Base-by-base conservation (phyloP, 2,888 invertebrate genomes). In the Pegoplata infirma region DNA sequence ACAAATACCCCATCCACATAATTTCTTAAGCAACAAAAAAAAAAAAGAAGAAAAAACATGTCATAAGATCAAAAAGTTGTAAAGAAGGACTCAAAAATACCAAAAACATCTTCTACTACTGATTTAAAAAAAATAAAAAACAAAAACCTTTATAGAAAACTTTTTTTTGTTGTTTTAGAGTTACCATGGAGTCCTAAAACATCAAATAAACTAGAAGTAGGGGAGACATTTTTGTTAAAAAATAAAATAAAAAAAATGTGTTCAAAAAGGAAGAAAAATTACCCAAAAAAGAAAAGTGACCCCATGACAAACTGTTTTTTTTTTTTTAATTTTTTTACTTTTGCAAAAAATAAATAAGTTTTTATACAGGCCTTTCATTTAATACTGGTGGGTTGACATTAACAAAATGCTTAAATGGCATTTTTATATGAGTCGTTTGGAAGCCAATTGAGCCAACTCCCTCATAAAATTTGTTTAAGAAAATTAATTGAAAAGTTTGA, bases 61-160 rank as follows among this genome's bases (percentile, higher is more conserved):
- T 56, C 64, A 61, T 61, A 66, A 78, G 53, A 78, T 78, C 74
- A 78, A 74, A 77, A 78, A 68, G 61, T 74, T 78, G 47, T 61
- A 61, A 77, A 75, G 25, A 53, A 73, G 40, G 56, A 73, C 72
- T 64, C 63, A 63, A 46, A 63, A 61, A 46, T 61, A 46, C 59
- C 16, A 17, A 63, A 21, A 56, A 72, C 36, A 63, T 55, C 25
- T 56, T 63, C 12, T 53, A 28, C 44, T 40, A 32, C 16, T 40
- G n/a, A n/a, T n/a, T n/a, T n/a, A 47, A 14, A 47, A 19, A 5
- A 17, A 55, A 25, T 7, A 51, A 67, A n/a, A 56, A 68, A 40
- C 53, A 73, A 23, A 23, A 23, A 66, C 36, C 40, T 73, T 58
- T 51, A 28, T 32, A 51, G 25, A 36, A 46, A 53, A 68, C 16